These are phyloP conservation scores for Cassiopea xamachana DNA, from an alignment of 30 jellyfish, hydroid and myxozoan genomes.

Conservation along the genomic window DNA sequence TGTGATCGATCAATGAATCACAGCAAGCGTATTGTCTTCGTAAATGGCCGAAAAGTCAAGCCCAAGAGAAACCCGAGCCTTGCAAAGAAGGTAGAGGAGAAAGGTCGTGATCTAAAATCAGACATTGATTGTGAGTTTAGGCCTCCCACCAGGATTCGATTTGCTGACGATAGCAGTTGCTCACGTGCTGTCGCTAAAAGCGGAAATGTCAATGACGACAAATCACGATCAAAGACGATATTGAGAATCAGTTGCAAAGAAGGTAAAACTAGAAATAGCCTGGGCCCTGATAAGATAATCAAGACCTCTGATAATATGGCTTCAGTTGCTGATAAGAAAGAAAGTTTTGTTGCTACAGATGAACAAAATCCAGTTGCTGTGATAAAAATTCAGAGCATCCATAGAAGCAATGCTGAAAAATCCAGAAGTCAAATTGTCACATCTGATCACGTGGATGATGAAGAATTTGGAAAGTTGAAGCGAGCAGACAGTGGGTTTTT, in stretches of 20 bases:
- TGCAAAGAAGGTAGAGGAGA: neutral
- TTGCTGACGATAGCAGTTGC: neutral
- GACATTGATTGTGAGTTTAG: neutral
- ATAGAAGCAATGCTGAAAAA: neutral
- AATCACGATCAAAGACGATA: neutral
- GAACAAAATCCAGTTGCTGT: neutral
- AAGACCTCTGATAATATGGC: neutral
- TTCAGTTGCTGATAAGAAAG: neutral
- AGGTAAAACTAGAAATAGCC: neutral
- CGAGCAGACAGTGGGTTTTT: neutral
- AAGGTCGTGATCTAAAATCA: neutral
- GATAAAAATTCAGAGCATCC: neutral
- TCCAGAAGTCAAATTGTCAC: neutral
- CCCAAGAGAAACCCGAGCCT: neutral
- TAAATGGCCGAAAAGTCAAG: constrained; percentile 12
- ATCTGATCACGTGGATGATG: neutral
- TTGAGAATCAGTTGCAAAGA: neutral
- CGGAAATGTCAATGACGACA: neutral
- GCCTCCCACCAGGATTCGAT: neutral
- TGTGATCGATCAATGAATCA: neutral
- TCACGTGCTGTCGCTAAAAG: neutral
- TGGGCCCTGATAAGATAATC: neutral
- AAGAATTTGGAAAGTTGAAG: neutral
- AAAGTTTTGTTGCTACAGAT: neutral
- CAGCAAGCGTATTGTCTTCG: neutral